phyloP scores from a whole-genome alignment of 2,888 invertebrate species.

The Timandra comae region DNA sequence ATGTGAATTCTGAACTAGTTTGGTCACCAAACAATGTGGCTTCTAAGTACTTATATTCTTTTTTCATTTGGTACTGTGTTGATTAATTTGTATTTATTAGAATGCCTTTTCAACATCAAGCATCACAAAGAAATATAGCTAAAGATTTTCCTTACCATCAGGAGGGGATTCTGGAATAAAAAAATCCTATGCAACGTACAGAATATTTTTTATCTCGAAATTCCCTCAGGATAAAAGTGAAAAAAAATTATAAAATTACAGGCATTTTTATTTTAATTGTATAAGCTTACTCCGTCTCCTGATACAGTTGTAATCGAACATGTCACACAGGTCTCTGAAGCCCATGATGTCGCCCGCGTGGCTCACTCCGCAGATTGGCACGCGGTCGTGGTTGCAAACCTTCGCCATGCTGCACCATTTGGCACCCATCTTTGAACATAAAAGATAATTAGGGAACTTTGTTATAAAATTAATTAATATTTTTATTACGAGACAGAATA shows the following conservation, averaged over 20 bases:
- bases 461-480: too few relatives aligned
- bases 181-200: background rate
- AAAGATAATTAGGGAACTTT: too few relatives aligned
- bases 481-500: background rate
- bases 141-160: background rate
- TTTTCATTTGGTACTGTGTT: too few relatives aligned
- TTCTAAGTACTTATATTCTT: too few relatives aligned
- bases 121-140: background rate
- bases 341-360: slow-evolving; percentile 68
- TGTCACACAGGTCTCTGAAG: slow-evolving; percentile 66
- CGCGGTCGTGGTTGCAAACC: slow-evolving; percentile 66
- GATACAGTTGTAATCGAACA: slow-evolving; percentile 70
- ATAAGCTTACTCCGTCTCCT: slow-evolving; percentile 54
- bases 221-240: too few relatives aligned
- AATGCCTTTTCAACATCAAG: too few relatives aligned
- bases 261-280: too few relatives aligned
- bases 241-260: slow-evolving; percentile 1
- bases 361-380: slow-evolving; percentile 61
- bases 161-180: background rate
- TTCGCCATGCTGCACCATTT: slow-evolving; percentile 73
- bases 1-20: too few relatives aligned
- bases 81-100: too few relatives aligned
- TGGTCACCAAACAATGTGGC: too few relatives aligned
- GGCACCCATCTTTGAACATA: slow-evolving; percentile 67
- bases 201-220: slow-evolving; percentile 5